Base-by-base conservation (phyloP, 2,797 vertebrate species). In the Threskiornis aethiopicus region DNA sequence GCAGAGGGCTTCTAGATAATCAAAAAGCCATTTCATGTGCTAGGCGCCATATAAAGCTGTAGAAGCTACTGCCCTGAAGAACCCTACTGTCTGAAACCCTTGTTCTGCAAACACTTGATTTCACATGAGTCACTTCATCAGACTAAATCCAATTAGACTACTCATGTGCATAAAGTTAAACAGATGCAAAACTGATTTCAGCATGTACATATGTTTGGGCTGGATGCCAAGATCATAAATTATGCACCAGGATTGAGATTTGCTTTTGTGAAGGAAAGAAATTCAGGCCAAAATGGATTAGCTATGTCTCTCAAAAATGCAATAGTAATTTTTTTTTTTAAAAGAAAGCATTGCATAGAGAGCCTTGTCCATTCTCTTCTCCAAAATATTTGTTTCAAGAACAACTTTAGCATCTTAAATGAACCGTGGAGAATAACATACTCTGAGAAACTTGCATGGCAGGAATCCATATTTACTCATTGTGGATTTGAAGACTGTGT, bases 141-240 rank as follows among this genome's bases (percentile, higher is more conserved):
- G 81, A 81, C 54, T 78, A 94, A 95, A 95, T 93, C 76, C 49
- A 86, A 92, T 96, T 89, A 93, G 87, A 83, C 61, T 91, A 95
- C 82, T 90, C 95, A 83, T 73, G 91, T 92, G 92, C 84, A 90
- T 75, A 28, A 78, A 95, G 52, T 89, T 96, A 96, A 95, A 77
- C 91, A 94, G 94, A 96, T 95, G 95, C 79, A 94, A 95, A 96
- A 95, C 84, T 89, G 91, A 95, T 92, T 94, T 93, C 84, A 78
- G 61, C 58, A 78, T 47, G 84, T 93, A 95, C 84, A 95, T 91
- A 81, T 94, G 96, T 91, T 97, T 90, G 49, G 65, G 89, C 84
- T 95, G 61, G 47, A 78, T 92, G 93, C 92, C 95, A 94, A 78
- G 51, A 92, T 58, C 52, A 76, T 92, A 94, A 94, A 96, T 94